phyloP scores from a whole-genome alignment of 2,797 vertebrate genomes.

The Onychomys torridus region DNA sequence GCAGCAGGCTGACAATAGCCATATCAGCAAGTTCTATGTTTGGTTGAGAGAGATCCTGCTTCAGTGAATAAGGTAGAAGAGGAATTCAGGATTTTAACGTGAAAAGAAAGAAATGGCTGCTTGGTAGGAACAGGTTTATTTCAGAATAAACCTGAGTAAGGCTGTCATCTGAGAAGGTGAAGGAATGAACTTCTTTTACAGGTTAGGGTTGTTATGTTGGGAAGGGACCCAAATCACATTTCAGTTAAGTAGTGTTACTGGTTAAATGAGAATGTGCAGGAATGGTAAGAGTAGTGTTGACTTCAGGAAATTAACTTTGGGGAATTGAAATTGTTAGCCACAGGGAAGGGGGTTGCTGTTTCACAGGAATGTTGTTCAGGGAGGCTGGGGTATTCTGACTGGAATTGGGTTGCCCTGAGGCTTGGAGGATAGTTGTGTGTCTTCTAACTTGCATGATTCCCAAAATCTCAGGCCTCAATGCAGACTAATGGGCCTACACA shows the following conservation, averaged over 20 bases:
- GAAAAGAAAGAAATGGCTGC: neutral
- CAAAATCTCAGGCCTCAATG: neutral
- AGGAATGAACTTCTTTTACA: neutral
- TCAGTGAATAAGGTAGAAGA: neutral
- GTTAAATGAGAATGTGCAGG: neutral
- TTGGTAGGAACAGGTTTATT: neutral
- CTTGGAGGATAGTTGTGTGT: neutral
- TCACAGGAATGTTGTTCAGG: neutral
- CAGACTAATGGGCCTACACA: neutral
- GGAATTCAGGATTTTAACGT: neutral
- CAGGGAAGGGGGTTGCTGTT: neutral
- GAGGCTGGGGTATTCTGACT: neutral
- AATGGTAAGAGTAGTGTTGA: neutral
- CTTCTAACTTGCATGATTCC: neutral
- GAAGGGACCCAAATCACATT: neutral
- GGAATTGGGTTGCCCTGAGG: neutral
- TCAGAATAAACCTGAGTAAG: neutral
- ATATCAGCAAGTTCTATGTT: neutral
- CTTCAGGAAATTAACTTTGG: neutral
- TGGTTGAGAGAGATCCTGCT: neutral
- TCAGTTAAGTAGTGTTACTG: neutral
- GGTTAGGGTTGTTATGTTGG: neutral
- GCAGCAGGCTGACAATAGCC: neutral
- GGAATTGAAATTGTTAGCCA: neutral
- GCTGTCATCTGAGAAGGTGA: neutral